These are phyloP conservation scores for Epistrophe eligans DNA, from an alignment of 2,888 invertebrate species.

Conservation along the genomic window DNA sequence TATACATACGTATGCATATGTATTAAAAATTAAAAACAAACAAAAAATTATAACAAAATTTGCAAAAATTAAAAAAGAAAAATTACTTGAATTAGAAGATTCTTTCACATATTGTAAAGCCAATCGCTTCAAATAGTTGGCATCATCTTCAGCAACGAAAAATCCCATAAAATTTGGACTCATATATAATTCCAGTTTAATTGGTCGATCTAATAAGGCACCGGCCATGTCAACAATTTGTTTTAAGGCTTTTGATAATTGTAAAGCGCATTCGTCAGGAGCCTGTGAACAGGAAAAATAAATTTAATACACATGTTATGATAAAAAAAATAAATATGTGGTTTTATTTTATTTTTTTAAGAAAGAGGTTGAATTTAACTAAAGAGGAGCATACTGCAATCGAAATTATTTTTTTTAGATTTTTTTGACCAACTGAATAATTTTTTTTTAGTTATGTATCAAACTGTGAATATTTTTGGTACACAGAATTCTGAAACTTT, in stretches of 20 bases:
- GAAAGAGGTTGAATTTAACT: too few relatives aligned
- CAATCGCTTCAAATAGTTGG: conserved; percentile 91
- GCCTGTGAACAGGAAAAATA: conserved; percentile 85
- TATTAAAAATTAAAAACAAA: background rate
- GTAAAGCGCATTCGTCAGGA: conserved; percentile 89
- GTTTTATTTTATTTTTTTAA: too few relatives aligned
- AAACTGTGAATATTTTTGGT: too few relatives aligned
- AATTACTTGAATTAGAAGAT: conserved; percentile 89
- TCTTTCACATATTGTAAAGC: conserved; percentile 92
- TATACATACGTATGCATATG: too few relatives aligned
- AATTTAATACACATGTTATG: background rate
- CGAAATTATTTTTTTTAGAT: too few relatives aligned
- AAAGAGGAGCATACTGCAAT: too few relatives aligned
- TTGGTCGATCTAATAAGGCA: conserved; percentile 87
- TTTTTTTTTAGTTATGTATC: too few relatives aligned
- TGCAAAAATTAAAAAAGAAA: background rate
- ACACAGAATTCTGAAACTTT: too few relatives aligned
- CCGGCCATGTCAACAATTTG: conserved; percentile 90
- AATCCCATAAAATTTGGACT: conserved; percentile 96
- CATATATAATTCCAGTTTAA: conserved; percentile 92
- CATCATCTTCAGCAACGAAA: conserved; percentile 93
- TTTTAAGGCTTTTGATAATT: conserved; percentile 89
- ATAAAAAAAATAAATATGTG: too few relatives aligned
- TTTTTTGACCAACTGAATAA: too few relatives aligned
- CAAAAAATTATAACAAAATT: conserved; percentile 31